A percentile compares a stretch with the other conserved stretches of the same genome.
phyloP scores from a whole-genome alignment of 2,888 invertebrate genomes.

The Leuctra nigra region DNA sequence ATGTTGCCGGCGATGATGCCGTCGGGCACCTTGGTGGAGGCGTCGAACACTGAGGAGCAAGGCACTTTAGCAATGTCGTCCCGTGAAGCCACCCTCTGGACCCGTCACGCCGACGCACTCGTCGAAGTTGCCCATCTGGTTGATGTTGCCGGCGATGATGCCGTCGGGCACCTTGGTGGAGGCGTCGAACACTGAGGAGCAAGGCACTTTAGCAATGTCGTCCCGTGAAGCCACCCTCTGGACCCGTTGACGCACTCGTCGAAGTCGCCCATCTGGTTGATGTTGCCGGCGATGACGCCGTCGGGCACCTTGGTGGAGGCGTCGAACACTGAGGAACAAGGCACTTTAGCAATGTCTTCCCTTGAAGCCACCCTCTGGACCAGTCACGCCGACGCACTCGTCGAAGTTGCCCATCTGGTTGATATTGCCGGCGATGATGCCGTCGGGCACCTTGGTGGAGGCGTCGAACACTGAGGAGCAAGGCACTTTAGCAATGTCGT shows the following conservation, averaged over 20 bases:
- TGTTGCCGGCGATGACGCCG: conserved; percentile 18
- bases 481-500: no score
- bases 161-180: conserved; percentile 23
- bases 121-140: conserved; percentile 24
- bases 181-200: conserved; percentile 24
- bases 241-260: conserved; percentile 26
- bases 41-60: conserved; percentile 8
- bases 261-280: conserved; percentile 22
- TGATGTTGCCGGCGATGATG: conserved; percentile 16
- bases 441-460: conserved; percentile 22
- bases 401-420: conserved; percentile 24
- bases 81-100: background rate
- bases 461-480: conserved; percentile 25
- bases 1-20: background rate
- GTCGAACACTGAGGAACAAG: conserved; percentile 25
- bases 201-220: no score
- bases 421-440: conserved; percentile 18
- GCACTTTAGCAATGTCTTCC: conserved; percentile 15
- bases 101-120: conserved; percentile 19
- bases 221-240: no score
- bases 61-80: conserved; percentile 15
- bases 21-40: conserved; percentile 5
- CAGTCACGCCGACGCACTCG: conserved; percentile 19
- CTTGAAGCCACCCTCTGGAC: background rate
- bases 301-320: conserved; percentile 23